Percentiles rank a stretch among this genome's conserved stretches.
Evolutionary conservation across 2,113 vertebrate species (phyloP).

Genomic region (Neotoma lepida): DNA sequence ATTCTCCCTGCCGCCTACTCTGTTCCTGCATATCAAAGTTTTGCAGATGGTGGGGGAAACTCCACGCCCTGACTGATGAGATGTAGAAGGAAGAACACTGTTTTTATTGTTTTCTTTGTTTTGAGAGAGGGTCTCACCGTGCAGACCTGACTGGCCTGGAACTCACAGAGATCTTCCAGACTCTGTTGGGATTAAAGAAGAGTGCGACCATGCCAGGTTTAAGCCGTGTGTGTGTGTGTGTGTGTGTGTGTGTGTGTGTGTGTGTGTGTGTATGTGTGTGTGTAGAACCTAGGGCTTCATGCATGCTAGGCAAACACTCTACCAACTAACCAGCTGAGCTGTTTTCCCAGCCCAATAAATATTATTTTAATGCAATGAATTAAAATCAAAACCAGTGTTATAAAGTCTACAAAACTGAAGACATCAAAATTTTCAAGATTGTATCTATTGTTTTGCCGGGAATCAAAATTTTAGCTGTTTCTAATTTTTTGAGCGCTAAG

Average conservation of each 20-base stretch:
- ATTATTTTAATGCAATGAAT: not conserved
- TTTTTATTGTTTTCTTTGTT: not conserved
- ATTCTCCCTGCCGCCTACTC: not conserved
- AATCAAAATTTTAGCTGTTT: constrained; percentile 39
- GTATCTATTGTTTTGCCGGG: not conserved
- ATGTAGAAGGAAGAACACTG: too few species aligned
- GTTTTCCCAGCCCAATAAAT: not conserved
- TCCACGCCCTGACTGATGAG: too few species aligned
- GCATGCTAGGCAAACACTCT: not conserved
- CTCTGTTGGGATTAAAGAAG: not conserved
- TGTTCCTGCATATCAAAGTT: too few species aligned
- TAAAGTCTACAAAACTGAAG: not conserved
- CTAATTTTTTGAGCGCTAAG: not conserved
- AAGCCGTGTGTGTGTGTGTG: too few species aligned
- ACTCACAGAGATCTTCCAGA: not conserved
- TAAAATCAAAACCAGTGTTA: not conserved
- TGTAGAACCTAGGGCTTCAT: not conserved
- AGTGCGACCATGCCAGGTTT: not conserved
- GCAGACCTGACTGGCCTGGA: not conserved
- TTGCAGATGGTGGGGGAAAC: not conserved
- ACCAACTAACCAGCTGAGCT: not conserved
- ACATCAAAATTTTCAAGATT: not conserved
- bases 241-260: not conserved
- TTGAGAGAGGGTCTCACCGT: not conserved
- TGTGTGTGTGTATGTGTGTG: accelerated